Conservation (phyloP, 2,797 vertebrate genomes). For the Sebastes iracundus region DNA sequence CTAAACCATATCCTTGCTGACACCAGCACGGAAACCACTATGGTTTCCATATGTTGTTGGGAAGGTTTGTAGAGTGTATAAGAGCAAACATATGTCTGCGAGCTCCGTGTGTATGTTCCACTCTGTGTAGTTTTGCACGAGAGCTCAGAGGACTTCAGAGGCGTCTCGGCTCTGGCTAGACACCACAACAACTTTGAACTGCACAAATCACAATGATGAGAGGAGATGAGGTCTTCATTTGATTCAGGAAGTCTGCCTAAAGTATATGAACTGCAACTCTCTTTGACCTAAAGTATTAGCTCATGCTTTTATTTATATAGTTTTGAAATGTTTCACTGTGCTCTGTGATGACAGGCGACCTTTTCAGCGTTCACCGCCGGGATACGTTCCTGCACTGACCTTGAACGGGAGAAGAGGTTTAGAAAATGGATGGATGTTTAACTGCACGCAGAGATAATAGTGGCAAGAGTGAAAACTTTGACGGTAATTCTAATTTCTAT, state of each 20-base stretch:
- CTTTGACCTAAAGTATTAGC: slow-evolving; percentile 6
- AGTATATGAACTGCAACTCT: background rate
- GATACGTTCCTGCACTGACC: background rate
- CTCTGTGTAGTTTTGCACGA: slow-evolving; percentile 36
- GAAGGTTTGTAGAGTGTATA: slow-evolving; percentile 37
- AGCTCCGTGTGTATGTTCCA: slow-evolving; percentile 30
- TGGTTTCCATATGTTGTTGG: slow-evolving; percentile 70
- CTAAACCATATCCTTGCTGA: slow-evolving; percentile 48
- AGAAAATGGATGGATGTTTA: background rate
- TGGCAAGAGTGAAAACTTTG: background rate
- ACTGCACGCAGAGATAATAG: background rate
- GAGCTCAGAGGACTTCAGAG: slow-evolving; percentile 37
- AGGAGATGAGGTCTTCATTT: slow-evolving; percentile 55
- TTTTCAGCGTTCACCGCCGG: background rate
- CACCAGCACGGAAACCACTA: slow-evolving; percentile 63
- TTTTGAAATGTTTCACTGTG: background rate
- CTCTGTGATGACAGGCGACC: background rate
- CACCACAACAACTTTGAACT: slow-evolving; percentile 57
- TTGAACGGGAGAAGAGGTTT: background rate
- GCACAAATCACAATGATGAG: slow-evolving; percentile 56
- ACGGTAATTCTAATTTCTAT: background rate
- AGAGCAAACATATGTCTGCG: slow-evolving; percentile 67
- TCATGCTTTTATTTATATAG: slow-evolving; percentile 14
- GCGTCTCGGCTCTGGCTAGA: slow-evolving; percentile 49
- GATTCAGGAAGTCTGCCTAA: slow-evolving; percentile 5